phyloP scores from a whole-genome alignment of 2,797 vertebrate genomes.

The Martes flavigula region DNA sequence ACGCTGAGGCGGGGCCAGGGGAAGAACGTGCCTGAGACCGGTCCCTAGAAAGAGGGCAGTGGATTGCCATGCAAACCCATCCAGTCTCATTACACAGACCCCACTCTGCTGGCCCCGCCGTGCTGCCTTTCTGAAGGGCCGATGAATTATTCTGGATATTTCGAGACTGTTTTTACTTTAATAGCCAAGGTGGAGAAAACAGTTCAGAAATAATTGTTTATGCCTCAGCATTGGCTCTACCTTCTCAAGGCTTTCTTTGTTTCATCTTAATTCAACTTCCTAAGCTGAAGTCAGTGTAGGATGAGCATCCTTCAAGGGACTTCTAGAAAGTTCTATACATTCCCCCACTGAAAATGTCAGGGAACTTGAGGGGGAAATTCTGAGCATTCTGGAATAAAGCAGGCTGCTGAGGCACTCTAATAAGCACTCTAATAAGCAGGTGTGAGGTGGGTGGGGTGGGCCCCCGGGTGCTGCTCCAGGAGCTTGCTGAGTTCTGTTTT shows the following conservation, averaged over 20 bases:
- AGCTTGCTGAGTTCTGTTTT: background rate
- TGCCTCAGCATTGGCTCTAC: background rate
- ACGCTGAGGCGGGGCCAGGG: background rate
- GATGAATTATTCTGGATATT: background rate
- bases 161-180: background rate
- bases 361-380: background rate
- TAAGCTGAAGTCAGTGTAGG: background rate
- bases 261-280: background rate
- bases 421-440: background rate
- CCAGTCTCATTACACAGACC: background rate
- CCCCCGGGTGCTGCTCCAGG: rapidly evolving
- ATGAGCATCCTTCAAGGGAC: background rate
- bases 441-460: background rate
- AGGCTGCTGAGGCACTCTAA: background rate
- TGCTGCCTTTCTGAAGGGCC: background rate
- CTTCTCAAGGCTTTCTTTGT: background rate
- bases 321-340: background rate
- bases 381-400: background rate
- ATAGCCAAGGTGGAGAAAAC: background rate
- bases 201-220: background rate
- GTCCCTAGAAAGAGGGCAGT: background rate
- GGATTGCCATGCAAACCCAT: background rate
- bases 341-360: background rate
- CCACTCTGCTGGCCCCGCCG: rapidly evolving
- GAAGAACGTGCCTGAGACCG: background rate